Evolutionary conservation across 2,113 vertebrate genomes (phyloP).

Genomic region (Dissostichus mawsoni): DNA sequence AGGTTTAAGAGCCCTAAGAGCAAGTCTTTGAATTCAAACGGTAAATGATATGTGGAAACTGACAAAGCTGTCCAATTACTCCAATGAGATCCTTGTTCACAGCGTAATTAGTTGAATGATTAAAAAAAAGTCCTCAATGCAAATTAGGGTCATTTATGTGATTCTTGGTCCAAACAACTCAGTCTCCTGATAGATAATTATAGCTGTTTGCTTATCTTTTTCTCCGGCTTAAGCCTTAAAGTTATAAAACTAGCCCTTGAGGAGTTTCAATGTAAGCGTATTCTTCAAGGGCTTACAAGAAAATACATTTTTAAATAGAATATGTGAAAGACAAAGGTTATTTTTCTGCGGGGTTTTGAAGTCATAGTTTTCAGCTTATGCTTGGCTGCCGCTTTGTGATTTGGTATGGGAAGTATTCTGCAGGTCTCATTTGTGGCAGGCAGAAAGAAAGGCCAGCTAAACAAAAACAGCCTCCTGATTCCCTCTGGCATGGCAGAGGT

Average conservation of each 20-base stretch:
- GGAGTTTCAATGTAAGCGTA: background rate
- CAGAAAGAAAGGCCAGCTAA: constrained; percentile 37
- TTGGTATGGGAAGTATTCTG: constrained; percentile 2
- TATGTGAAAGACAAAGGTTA: background rate
- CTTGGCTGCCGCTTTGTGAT: constrained; percentile 5
- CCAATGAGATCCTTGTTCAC: background rate
- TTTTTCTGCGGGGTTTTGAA: background rate
- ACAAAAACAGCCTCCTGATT: constrained; percentile 13
- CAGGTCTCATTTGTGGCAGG: constrained; percentile 21
- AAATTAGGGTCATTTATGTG: constrained; percentile 26
- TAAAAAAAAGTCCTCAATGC: background rate
- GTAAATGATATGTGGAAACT: constrained; percentile 31
- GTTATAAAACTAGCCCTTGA: background rate
- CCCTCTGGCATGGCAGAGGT: constrained; percentile 37
- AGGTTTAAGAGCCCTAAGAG: background rate
- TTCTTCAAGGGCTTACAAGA: background rate
- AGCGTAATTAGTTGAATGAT: constrained; percentile 12
- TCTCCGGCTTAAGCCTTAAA: constrained; percentile 11
- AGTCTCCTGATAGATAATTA: constrained; percentile 26
- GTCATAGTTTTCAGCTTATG: background rate
- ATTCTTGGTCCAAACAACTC: constrained; percentile 30
- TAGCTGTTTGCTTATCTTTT: constrained; percentile 6
- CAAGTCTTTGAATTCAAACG: background rate
- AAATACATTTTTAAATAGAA: background rate
- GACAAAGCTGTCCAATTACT: constrained; percentile 18